Base-by-base conservation (phyloP, 2,888 invertebrate species). In the Thelaira solivaga region DNA sequence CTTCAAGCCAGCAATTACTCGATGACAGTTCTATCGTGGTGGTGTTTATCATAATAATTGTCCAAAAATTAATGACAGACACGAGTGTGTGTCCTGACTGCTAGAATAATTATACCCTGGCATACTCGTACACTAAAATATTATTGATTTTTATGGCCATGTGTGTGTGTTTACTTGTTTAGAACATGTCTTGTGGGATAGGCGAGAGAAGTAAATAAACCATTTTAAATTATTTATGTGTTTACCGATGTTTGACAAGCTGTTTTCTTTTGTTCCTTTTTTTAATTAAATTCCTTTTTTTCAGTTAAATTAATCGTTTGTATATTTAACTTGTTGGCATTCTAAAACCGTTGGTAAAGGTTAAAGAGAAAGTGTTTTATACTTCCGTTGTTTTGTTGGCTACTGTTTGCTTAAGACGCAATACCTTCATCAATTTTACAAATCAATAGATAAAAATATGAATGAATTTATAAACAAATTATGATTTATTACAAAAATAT, bases 61-160 rank as follows among this genome's bases (percentile, higher is more conserved):
- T 80, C 76, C n/a, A 69, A 71, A 79, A 61, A 80, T 61, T 80
- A 73, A 76, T 79, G 76, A 64, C 67, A 22, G 51, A 61, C 76
- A 74, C 74, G 69, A n/a, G n/a, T n/a, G n/a, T n/a, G n/a, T 78
- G 74, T 78, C 74, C 78, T 74, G 74, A 78, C 74, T 78, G 47
- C 13, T 8, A 41, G 67, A 51, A 39, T 24, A n/a, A n/a, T n/a
- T n/a, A n/a, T n/a, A n/a, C n/a, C n/a, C n/a, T n/a, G n/a, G n/a
- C n/a, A n/a, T n/a, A n/a, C n/a, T n/a, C n/a, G n/a, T n/a, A n/a
- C n/a, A n/a, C n/a, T n/a, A n/a, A n/a, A n/a, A n/a, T n/a, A n/a
- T n/a, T n/a, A n/a, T n/a, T n/a, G n/a, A n/a, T n/a, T n/a, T n/a
- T n/a, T n/a, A n/a, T n/a, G n/a, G n/a, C n/a, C n/a, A n/a, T n/a